Evolutionary conservation across 2,888 invertebrate genomes (phyloP), one percentile per base, ranked within the genome.

Genomic region (Craniophora ligustri): DNA sequence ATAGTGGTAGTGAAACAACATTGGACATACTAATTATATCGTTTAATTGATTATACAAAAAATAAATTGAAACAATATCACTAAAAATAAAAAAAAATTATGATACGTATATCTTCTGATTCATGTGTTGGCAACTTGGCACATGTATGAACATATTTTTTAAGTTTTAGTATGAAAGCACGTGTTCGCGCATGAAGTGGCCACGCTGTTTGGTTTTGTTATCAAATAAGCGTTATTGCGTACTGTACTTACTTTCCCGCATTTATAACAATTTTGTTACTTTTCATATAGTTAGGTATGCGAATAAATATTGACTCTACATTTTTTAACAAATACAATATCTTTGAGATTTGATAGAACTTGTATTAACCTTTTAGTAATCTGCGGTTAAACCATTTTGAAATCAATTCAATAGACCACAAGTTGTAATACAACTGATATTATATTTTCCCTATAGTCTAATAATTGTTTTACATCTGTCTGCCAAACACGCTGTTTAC

Each of bases 181-280:
- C 67, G 72, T 70, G 67, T 60, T 34, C 51, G 42, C 26, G 31
- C 61, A 71, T 74, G 71, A 48, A 61, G 40, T 45, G 42, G 39
- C 46, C 59, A 46, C 51, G 66, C 59, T 50, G 59, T 50, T 60
- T 55, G 68, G 65, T 70, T 68, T 72, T 55, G 69, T 68, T 69
- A 65, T 64, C 73, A 60, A 70, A 72, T 68, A 55, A 70, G 58
- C 49, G 51, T 55, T 47, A 60, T 47, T 36, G 40, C 50, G 40
- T 44, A 32, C 42, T 39, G 46, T 30, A 67, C 48, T 50, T 49
- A 60, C 62, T 63, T 59, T 68, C 54, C 49, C 50, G 53, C 48
- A 26, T 35, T 26, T 11, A 30, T 31, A 21, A 19, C 47, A 46
- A n/a, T 53, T 8, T 40, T 6, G 10, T 0, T 54, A 41, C 30